phyloP scores from a whole-genome alignment of 2,888 invertebrate genomes.

The Leptodirus hochenwartii region DNA sequence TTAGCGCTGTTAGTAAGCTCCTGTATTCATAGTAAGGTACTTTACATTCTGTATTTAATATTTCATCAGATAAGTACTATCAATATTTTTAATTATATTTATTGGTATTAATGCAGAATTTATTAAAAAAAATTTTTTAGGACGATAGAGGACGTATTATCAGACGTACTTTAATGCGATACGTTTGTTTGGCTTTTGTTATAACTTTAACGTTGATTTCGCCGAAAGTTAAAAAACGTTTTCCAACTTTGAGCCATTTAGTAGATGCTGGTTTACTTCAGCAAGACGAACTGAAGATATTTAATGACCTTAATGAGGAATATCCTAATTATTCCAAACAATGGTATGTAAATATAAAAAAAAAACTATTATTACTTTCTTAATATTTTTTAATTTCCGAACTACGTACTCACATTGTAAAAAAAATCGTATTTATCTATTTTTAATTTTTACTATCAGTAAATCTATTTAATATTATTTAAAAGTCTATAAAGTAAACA shows the following conservation, averaged over 20 bases:
- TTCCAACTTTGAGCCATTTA: conserved; percentile 62
- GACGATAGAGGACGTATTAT: conserved; percentile 61
- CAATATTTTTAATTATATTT: conserved; percentile 5
- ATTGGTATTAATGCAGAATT: no score
- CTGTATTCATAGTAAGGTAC: conserved; percentile 55
- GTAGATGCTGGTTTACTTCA: conserved; percentile 65
- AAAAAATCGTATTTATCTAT: conserved; percentile 3
- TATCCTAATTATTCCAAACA: conserved; percentile 75
- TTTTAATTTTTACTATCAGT: no score
- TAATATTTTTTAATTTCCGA: background rate
- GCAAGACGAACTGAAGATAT: conserved; percentile 60
- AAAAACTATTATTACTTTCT: conserved; percentile 2
- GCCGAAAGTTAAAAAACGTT: conserved; percentile 74
- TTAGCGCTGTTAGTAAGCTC: conserved; percentile 65
- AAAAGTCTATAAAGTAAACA: no score
- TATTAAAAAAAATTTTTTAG: conserved; percentile 28
- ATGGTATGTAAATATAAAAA: conserved; percentile 34
- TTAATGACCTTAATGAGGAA: conserved; percentile 56
- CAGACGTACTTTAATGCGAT: conserved; percentile 61
- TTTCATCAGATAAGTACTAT: conserved; percentile 5
- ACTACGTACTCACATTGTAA: background rate
- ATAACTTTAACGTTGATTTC: conserved; percentile 72
- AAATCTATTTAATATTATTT: no score
- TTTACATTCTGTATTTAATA: conserved; percentile 8
- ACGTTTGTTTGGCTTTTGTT: conserved; percentile 64